phyloP scores from a whole-genome alignment of 2,113 vertebrate genomes.

The Lontra canadensis region DNA sequence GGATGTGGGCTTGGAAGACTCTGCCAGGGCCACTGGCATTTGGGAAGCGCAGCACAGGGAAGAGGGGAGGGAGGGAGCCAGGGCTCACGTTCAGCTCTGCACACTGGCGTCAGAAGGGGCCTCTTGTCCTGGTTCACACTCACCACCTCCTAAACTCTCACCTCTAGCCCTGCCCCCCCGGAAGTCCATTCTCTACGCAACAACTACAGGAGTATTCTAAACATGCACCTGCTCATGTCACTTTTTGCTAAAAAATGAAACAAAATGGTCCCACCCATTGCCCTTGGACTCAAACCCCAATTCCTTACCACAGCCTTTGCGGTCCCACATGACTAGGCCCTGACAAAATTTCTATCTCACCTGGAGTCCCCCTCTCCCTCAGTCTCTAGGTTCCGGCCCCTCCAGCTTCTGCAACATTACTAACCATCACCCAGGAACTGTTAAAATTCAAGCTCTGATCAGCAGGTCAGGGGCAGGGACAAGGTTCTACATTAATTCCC shows the following conservation, averaged over 20 bases:
- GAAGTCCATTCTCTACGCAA: neutral
- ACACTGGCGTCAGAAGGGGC: neutral
- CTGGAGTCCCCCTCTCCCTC: neutral
- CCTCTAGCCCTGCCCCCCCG: neutral
- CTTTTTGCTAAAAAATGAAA: neutral
- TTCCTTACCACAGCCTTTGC: neutral
- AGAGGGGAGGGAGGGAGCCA: neutral
- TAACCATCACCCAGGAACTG: too few species aligned
- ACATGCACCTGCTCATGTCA: too few species aligned
- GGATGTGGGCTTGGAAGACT: too few species aligned
- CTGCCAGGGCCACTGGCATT: neutral
- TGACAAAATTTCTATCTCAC: neutral
- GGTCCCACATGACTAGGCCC: neutral
- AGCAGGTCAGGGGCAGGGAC: rapidly evolving
- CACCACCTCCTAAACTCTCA: neutral
- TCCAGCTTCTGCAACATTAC: neutral
- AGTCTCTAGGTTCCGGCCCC: neutral
- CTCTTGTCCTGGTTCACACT: neutral
- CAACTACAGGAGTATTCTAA: neutral
- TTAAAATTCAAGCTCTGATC: neutral
- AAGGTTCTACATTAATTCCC: neutral
- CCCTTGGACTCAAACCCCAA: neutral
- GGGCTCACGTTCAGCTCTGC: rapidly evolving
- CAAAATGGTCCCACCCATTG: neutral
- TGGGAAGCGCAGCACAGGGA: too few species aligned